A percentile compares a stretch with the other conserved stretches of the same genome.
phyloP scores from a whole-genome alignment of 2,888 invertebrate species.

The Pseudolycoriella hygida region DNA sequence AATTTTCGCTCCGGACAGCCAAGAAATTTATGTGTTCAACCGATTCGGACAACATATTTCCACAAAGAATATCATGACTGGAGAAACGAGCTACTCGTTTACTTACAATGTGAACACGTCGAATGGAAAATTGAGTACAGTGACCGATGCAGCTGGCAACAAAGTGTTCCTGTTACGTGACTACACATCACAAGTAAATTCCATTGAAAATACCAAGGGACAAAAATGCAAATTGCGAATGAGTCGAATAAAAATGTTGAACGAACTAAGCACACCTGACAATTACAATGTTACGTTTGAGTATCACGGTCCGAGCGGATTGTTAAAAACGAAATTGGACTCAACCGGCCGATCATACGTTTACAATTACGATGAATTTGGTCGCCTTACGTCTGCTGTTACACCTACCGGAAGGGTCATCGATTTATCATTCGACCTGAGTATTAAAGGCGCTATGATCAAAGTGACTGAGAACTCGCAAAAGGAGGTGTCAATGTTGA shows the following conservation, averaged over 20 bases:
- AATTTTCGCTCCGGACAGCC: slow-evolving; percentile 87
- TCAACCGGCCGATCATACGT: slow-evolving; percentile 81
- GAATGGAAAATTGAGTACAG: slow-evolving; percentile 83
- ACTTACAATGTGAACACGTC: slow-evolving; percentile 94
- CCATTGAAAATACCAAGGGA: slow-evolving; percentile 85
- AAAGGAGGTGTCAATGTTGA: slow-evolving; percentile 67
- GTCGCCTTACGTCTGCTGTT: slow-evolving; percentile 75
- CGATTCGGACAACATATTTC: slow-evolving; percentile 88
- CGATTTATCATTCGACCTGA: slow-evolving; percentile 73
- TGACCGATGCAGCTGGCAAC: slow-evolving; percentile 84
- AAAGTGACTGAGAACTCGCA: slow-evolving; percentile 67
- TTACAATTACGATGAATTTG: slow-evolving; percentile 90
- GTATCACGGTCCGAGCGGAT: slow-evolving; percentile 77
- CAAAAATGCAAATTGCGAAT: slow-evolving; percentile 79
- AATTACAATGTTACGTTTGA: slow-evolving; percentile 89
- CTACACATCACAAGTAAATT: slow-evolving; percentile 76
- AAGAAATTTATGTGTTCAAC: slow-evolving; percentile 87
- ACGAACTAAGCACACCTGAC: slow-evolving; percentile 79
- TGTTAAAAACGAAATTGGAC: slow-evolving; percentile 75
- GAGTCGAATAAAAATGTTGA: slow-evolving; percentile 84
- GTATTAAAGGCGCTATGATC: slow-evolving; percentile 76
- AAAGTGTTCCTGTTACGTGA: slow-evolving; percentile 70
- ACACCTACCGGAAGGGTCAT: slow-evolving; percentile 93
- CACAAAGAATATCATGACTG: slow-evolving; percentile 88
- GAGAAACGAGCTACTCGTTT: slow-evolving; percentile 82